phyloP scores from a whole-genome alignment of 2,888 invertebrate species.

The Aelia acuminata region DNA sequence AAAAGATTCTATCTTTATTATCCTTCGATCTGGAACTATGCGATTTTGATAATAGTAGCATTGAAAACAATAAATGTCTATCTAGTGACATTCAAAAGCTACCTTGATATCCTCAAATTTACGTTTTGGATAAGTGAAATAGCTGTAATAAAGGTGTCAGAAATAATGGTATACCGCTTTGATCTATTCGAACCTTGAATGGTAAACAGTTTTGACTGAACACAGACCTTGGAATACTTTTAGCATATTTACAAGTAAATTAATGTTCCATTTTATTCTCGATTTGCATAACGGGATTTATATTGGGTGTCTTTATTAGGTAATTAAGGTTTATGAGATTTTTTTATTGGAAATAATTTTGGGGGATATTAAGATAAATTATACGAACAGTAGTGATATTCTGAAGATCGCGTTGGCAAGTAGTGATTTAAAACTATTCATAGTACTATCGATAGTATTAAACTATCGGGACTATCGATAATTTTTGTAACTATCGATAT shows the following conservation, averaged over 20 bases:
- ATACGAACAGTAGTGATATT: background rate
- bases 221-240: background rate
- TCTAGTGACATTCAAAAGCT: background rate
- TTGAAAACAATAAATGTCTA: no score
- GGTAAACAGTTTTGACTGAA: constrained; percentile 24
- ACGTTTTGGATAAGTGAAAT: background rate
- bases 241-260: constrained; percentile 23
- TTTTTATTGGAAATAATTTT: background rate
- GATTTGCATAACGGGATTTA: background rate
- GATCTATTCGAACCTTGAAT: constrained; percentile 25
- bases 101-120: background rate
- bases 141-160: background rate
- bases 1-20: no score
- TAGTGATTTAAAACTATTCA: no score
- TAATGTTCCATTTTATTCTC: background rate
- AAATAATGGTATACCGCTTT: background rate
- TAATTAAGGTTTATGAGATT: background rate
- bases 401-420: background rate
- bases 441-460: no score
- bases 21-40: no score
- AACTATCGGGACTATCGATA: no score
- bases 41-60: no score
- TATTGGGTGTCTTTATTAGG: background rate
- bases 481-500: no score
- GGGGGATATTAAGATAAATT: background rate